Evolutionary conservation across 2,888 invertebrate genomes (phyloP), one percentile per base, ranked within the genome.

Genomic region (Lutraria lutraria): DNA sequence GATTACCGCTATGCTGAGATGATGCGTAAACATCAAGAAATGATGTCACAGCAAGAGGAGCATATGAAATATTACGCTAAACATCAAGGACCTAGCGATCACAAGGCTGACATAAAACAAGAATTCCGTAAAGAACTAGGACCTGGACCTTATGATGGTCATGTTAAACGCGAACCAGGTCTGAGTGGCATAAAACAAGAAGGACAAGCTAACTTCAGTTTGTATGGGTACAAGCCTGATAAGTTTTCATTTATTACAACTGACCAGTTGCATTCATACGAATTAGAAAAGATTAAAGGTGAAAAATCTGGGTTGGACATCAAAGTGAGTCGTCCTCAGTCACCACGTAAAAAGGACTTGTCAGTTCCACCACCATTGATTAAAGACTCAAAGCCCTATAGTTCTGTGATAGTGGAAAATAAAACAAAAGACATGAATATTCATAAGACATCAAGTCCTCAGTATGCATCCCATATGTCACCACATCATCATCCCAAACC

Each of bases 161-260:
- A 89, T 79, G 56, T 87, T 56, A 90, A 91, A 85, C 43, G 89
- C 43, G 88, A 90, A 81, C 88, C 88, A 56, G 86, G 86, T 43
- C 60, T 81, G 2, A 84, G 84, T n/a, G 79, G 68, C 21, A 83
- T 92, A 15, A 94, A 94, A 86, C 91, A 90, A 68, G 93, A 92
- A 86, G 91, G 56, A 25, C 87, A 87, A 86, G 91, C 88, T 85
- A 94, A 92, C 90, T 97, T 96, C 90, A 96, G 95, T 93, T 93
- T 97, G 43, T 97, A 97, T 93, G 97, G 97, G 29, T 96, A 96
- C 92, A 96, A 96, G 90, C 96, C 96, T 68, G 95, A 95, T 89
- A 96, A 96, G 80, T 96, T 96, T 88, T 94, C 95, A 21, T 96
- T 95, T 82, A 96, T 96, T 29, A 94, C 96, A 29, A 95, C 95